Percentiles rank a stretch among this genome's conserved stretches.
phyloP scores from a whole-genome alignment of 2,797 vertebrate genomes.

The Thripadectes ignobilis region DNA sequence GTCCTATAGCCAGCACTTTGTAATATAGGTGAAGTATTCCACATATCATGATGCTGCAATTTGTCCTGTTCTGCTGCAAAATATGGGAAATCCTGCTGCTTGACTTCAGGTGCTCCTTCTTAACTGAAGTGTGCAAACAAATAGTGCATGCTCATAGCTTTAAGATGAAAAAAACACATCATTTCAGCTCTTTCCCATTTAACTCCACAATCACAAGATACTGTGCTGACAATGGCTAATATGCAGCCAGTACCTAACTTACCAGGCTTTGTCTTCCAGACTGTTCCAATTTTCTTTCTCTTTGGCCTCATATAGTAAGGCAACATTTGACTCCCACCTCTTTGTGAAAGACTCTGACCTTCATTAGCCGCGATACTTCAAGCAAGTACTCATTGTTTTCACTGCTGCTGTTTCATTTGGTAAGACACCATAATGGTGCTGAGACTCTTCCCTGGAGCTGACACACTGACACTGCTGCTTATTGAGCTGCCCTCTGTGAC shows the following conservation, averaged over 20 bases:
- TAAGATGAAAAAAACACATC: not conserved
- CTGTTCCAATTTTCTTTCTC: not conserved
- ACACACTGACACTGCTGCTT: not conserved
- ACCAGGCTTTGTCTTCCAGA: not conserved
- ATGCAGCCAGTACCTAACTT: not conserved
- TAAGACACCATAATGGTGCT: not conserved
- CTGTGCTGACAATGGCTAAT: not conserved
- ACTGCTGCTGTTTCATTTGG: not conserved
- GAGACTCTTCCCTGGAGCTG: not conserved
- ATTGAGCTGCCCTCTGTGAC: not conserved
- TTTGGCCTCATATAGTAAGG: not conserved
- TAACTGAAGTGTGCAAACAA: not conserved
- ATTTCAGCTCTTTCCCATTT: not conserved
- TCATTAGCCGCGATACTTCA: not conserved
- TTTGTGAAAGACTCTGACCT: not conserved
- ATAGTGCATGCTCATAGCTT: not conserved
- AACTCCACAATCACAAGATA: not conserved
- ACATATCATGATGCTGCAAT: not conserved
- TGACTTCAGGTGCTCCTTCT: not conserved
- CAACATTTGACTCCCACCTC: not conserved
- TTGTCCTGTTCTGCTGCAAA: not conserved
- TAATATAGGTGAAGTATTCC: not conserved
- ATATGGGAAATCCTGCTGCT: not conserved
- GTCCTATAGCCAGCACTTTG: not conserved
- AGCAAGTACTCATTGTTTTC: not conserved